A percentile compares a stretch with the other conserved stretches of the same genome.
These are phyloP conservation scores for Anoncus sp. DNA, from an alignment of 2,888 invertebrate species.

Conservation along the genomic window DNA sequence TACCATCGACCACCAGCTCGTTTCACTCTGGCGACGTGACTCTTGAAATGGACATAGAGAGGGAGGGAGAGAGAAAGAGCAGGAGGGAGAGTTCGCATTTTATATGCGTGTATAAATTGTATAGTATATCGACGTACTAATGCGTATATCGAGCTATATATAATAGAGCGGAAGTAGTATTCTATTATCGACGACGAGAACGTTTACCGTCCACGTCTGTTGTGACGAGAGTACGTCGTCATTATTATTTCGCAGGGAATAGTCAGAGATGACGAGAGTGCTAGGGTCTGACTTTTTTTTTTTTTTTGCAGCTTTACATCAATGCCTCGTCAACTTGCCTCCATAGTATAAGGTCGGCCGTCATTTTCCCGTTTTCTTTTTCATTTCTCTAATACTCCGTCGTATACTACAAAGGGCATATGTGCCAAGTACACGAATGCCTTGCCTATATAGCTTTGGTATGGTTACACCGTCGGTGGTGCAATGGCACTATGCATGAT, in stretches of 20 bases:
- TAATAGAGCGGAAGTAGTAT: conserved; percentile 14
- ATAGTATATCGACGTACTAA: not conserved
- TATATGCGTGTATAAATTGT: conserved; percentile 7
- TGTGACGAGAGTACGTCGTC: conserved; percentile 30
- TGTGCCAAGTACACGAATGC: not conserved
- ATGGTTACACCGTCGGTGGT: conserved; percentile 26
- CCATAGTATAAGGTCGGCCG: conserved; percentile 18
- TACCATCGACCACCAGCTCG: conserved; percentile 26
- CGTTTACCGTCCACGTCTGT: conserved; percentile 28
- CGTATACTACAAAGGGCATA: conserved; percentile 3
- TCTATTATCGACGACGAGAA: conserved; percentile 42
- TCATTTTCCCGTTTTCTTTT: conserved; percentile 8
- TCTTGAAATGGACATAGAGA: conserved; percentile 37
- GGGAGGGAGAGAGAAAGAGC: not conserved
- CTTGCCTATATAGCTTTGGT: not conserved
- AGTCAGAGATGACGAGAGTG: not conserved
- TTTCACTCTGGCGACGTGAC: conserved; percentile 45
- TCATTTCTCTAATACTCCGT: conserved; percentile 7
- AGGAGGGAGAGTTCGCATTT: not conserved
- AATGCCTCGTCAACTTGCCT: conserved; percentile 32
- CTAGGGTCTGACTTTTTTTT: conserved; percentile 10
- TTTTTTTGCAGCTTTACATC: conserved; percentile 1
- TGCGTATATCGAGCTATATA: not conserved
- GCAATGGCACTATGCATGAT: not conserved
- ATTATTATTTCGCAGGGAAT: conserved; percentile 27